Evolutionary conservation across 2,888 invertebrate genomes (phyloP).

Genomic region (Cheiracanthium punctorium): DNA sequence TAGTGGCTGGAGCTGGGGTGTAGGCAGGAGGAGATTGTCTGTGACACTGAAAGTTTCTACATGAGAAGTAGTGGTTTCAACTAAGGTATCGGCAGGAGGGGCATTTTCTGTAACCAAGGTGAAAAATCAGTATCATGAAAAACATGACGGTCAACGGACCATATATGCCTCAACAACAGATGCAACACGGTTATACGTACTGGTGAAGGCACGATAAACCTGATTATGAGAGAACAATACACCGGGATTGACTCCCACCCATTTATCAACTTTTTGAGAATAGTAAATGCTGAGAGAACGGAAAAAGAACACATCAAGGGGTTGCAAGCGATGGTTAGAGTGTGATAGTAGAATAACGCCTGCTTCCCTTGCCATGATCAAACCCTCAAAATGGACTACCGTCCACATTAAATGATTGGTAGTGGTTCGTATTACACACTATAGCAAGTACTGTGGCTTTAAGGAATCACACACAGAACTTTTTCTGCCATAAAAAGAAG

Average conservation of each 20-base stretch:
- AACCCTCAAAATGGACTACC: too few relatives aligned
- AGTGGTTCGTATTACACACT: too few relatives aligned
- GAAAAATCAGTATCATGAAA: neutral
- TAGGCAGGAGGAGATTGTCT: neutral
- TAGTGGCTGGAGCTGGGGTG: neutral
- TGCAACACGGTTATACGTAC: neutral
- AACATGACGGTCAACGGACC: neutral
- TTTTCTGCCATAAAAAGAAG: too few relatives aligned
- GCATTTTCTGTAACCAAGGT: neutral
- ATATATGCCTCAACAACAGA: neutral
- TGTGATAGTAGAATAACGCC: too few relatives aligned
- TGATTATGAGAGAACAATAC: conserved; percentile 1
- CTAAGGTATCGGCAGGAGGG: too few relatives aligned
- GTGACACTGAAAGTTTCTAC: neutral
- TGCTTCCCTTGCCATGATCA: too few relatives aligned
- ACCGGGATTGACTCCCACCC: neutral
- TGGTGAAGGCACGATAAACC: neutral
- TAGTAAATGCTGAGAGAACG: conserved; percentile 7
- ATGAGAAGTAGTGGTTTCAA: too few relatives aligned
- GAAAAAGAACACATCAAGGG: neutral
- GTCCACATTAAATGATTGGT: too few relatives aligned
- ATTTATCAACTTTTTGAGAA: neutral
- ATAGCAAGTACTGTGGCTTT: too few relatives aligned
- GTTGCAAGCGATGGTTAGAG: neutral
- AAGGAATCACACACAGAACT: too few relatives aligned